These are phyloP conservation scores for Tetranychus piercei DNA, from an alignment of 2,888 invertebrate species.

Conservation along the genomic window DNA sequence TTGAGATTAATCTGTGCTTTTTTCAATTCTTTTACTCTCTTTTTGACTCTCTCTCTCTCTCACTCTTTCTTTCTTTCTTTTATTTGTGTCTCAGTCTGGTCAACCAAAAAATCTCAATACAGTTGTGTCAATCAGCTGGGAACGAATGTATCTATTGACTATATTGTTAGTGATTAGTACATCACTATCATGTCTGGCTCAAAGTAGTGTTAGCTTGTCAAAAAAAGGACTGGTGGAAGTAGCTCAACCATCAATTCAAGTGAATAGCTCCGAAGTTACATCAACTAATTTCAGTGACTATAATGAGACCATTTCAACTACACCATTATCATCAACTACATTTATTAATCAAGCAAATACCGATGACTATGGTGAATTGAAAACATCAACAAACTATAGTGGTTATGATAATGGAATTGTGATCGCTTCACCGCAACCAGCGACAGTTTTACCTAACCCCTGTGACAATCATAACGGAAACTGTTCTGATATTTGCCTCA, in stretches of 20 bases:
- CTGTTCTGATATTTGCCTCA: slow-evolving; percentile 61
- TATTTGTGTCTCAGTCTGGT: too few species aligned
- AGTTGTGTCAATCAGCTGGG: not conserved
- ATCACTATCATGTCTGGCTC: not conserved
- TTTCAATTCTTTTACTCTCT: too few species aligned
- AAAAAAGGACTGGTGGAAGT: too few species aligned
- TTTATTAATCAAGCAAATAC: not conserved
- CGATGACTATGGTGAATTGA: not conserved
- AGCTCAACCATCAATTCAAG: too few species aligned
- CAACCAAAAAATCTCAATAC: too few species aligned
- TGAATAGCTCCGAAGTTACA: too few species aligned
- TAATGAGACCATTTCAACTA: too few species aligned
- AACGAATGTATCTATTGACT: not conserved
- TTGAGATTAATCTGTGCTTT: too few species aligned
- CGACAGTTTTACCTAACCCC: slow-evolving; percentile 36
- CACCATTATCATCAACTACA: not conserved
- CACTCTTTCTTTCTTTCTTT: too few species aligned
- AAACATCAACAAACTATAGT: not conserved
- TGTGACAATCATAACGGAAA: slow-evolving; percentile 49
- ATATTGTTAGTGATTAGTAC: not conserved
- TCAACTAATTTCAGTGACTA: too few species aligned
- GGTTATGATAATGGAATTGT: slow-evolving; percentile 22
- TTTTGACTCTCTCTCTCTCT: too few species aligned
- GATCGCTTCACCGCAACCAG: slow-evolving; percentile 24
- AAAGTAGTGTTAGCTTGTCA: not conserved